A percentile compares a stretch with the other conserved stretches of the same genome.
These are phyloP conservation scores for Eira barbara DNA, from an alignment of 2,113 vertebrate species.

Conservation along the genomic window DNA sequence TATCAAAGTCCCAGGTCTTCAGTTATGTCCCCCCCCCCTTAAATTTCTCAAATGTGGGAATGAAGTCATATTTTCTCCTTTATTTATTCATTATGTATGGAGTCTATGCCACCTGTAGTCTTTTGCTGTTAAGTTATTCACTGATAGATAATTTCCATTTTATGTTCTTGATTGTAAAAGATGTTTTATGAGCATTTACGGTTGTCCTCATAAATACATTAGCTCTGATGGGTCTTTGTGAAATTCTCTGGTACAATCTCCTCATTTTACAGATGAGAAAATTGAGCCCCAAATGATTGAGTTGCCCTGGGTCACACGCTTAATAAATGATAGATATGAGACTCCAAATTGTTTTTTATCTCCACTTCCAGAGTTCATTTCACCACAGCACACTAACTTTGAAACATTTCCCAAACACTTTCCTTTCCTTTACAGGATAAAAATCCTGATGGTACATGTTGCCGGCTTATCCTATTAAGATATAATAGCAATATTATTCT, in stretches of 20 bases:
- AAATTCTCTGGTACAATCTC: neutral
- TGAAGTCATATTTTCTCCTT: neutral
- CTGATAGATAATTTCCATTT: neutral
- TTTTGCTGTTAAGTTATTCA: neutral
- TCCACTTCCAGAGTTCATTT: neutral
- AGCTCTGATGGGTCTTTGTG: neutral
- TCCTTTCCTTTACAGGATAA: neutral
- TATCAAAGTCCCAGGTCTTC: neutral
- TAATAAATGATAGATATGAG: neutral
- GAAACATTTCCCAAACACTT: neutral
- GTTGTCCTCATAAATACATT: neutral
- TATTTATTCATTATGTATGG: neutral
- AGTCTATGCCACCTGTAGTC: neutral
- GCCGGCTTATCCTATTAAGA: neutral
- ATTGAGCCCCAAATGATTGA: neutral
- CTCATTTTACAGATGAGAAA: neutral
- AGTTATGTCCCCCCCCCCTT: fast-evolving
- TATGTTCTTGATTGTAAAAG: neutral
- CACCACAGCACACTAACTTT: neutral
- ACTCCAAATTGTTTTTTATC: neutral
- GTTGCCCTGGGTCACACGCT: neutral
- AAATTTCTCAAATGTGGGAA: neutral
- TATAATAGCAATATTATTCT: neutral
- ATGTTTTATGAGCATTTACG: neutral
- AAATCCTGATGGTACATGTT: neutral